Conservation (phyloP, 1,140 invertebrate species). For the Zaprionus kolodkinae region DNA sequence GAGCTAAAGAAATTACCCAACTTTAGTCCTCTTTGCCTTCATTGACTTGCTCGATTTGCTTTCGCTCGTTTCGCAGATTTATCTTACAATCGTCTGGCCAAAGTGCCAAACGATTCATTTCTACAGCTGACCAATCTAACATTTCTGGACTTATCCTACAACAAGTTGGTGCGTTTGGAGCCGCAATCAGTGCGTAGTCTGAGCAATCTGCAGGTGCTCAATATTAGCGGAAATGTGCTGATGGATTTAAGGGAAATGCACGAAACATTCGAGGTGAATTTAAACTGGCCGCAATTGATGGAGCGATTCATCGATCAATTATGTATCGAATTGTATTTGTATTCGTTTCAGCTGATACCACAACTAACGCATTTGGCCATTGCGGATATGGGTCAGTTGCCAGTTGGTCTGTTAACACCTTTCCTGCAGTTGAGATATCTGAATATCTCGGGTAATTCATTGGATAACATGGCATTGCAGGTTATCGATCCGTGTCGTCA, state of each 20-base stretch:
- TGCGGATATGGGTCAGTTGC: slow-evolving; percentile 86
- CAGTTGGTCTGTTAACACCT: slow-evolving; percentile 85
- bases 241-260: slow-evolving; percentile 84
- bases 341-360: slow-evolving; percentile 83
- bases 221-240: slow-evolving; percentile 88
- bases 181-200: slow-evolving; percentile 86
- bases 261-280: slow-evolving; percentile 83
- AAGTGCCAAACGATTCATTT: slow-evolving; percentile 89
- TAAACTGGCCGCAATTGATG: background rate
- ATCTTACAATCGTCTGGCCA: slow-evolving; percentile 89
- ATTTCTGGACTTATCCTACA: slow-evolving; percentile 90
- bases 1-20: slow-evolving; percentile 36
- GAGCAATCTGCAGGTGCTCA: slow-evolving; percentile 85
- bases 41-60: background rate
- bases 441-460: slow-evolving; percentile 86
- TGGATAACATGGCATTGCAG: slow-evolving; percentile 83
- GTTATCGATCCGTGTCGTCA: slow-evolving; percentile 81
- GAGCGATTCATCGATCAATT: slow-evolving; percentile 2
- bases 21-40: background rate
- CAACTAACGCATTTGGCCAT: slow-evolving; percentile 86
- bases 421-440: slow-evolving; percentile 85
- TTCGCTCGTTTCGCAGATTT: slow-evolving; percentile 82
- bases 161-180: slow-evolving; percentile 89
- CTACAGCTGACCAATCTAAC: slow-evolving; percentile 87
- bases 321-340: background rate